These are phyloP conservation scores for Trachelus stipa DNA, from an alignment of 2,888 invertebrate species.

Conservation along the genomic window DNA sequence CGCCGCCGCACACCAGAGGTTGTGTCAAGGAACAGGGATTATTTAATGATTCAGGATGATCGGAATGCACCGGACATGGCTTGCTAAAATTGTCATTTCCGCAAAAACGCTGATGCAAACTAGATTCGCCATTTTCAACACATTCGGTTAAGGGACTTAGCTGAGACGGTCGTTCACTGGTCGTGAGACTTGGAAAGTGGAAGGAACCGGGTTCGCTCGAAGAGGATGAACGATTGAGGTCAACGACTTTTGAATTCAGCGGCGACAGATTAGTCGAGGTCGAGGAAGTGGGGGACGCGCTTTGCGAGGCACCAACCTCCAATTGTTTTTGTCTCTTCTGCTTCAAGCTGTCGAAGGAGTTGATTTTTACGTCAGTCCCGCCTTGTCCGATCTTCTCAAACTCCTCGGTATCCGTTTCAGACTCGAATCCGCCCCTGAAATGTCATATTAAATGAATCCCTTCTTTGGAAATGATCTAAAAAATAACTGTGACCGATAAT, in stretches of 20 bases:
- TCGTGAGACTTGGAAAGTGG: constrained; percentile 51
- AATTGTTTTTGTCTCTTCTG: constrained; percentile 55
- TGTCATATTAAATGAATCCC: neutral
- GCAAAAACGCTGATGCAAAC: constrained; percentile 18
- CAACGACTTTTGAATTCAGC: constrained; percentile 51
- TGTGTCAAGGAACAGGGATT: constrained; percentile 33
- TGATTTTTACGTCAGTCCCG: constrained; percentile 51
- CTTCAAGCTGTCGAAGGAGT: constrained; percentile 50
- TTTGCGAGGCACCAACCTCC: constrained; percentile 64
- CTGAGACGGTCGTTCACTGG: constrained; percentile 47
- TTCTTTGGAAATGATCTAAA: neutral
- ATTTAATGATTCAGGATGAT: constrained; percentile 27
- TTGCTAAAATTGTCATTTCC: constrained; percentile 10
- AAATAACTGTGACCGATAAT: neutral
- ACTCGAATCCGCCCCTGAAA: constrained; percentile 78
- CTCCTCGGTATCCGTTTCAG: constrained; percentile 85
- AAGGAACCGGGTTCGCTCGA: constrained; percentile 55
- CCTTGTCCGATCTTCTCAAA: constrained; percentile 83
- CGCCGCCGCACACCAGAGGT: constrained; percentile 63
- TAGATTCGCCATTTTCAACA: constrained; percentile 43
- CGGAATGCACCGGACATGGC: constrained; percentile 14
- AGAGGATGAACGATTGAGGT: constrained; percentile 44
- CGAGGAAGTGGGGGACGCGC: constrained; percentile 56
- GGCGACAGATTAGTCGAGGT: constrained; percentile 59
- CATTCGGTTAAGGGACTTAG: constrained; percentile 59